phyloP scores from a whole-genome alignment of 2,113 vertebrate species.

The Apteryx owenii region DNA sequence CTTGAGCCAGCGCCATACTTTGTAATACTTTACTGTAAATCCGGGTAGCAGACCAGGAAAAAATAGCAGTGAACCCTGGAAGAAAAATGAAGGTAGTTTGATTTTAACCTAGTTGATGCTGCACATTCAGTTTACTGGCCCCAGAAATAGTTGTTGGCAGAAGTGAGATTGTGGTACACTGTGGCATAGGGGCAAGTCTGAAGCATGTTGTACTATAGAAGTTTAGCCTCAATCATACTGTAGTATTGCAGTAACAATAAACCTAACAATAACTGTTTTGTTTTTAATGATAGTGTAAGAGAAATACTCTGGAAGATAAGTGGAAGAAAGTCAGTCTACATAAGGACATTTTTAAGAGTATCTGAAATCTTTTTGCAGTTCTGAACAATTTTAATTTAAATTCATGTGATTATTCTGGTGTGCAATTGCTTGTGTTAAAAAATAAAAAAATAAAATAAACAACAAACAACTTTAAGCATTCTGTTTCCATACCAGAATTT shows the following conservation, averaged over 20 bases:
- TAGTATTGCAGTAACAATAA: background rate
- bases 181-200: background rate
- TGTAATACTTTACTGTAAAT: background rate
- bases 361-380: background rate
- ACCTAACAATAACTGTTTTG: background rate
- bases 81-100: background rate
- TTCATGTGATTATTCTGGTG: background rate
- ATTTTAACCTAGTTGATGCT: background rate
- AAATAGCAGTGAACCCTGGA: background rate
- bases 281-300: background rate
- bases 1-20: background rate
- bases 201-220: fast-evolving
- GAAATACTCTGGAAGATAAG: background rate
- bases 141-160: background rate
- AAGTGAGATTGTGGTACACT: background rate
- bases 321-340: background rate
- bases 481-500: background rate
- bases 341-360: background rate
- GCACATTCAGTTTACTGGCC: background rate
- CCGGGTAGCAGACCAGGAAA: background rate
- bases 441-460: background rate
- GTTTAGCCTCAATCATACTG: background rate
- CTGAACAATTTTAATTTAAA: background rate
- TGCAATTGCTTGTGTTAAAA: background rate
- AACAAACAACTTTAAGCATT: background rate